Evolutionary conservation across 1,140 invertebrate genomes (phyloP), one percentile per base, ranked within the genome.

Genomic region (Lanistes nyassanus): DNA sequence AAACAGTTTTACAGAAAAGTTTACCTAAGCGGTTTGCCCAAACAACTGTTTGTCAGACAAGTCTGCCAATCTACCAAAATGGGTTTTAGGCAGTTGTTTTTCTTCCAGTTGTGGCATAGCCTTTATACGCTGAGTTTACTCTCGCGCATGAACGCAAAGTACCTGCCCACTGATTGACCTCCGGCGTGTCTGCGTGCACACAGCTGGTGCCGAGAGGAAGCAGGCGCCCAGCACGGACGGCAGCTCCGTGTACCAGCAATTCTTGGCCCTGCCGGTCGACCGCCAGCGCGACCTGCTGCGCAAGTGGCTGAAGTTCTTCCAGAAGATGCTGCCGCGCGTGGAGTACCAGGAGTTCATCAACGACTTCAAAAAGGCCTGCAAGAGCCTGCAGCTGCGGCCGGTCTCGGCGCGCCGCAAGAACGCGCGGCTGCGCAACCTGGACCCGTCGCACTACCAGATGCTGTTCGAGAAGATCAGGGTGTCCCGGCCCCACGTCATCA

Each of bases 271-370:
- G 7, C 66, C 77, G 26, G 53, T 65, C 26, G 77, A 78, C 2
- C 68, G 69, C 13, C 77, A 78, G 60, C 58, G 73, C 53, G 77
- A 78, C 26, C 67, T 78, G 67, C 66, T 78, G 31, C 58, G 77
- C 26, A 78, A 78, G 39, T 78, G 77, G 77, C 51, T 78, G 29
- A 71, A 74, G 51, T 78, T 78, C 60, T 78, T 78, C 58, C 77
- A 78, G 74, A 75, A 78, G 64, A 78, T 71, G 73, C 58, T 78
- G 68, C 73, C 77, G 3, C 69, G 31, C n/a, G 55, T 75, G 77
- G 77, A 78, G 29, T 78, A 78, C 53, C 62, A 71, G n/a, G 77
- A 78, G 21, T 78, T 78, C 68, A 78, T 78, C 73, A 37, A 62
- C 19, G 70, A 60, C 58, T 78, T 78, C 62, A 78, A 78, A 66